A percentile compares a stretch with the other conserved stretches of the same genome.
These are phyloP conservation scores for Sebastes umbrosus DNA, from an alignment of 2,797 vertebrate species.

Conservation along the genomic window DNA sequence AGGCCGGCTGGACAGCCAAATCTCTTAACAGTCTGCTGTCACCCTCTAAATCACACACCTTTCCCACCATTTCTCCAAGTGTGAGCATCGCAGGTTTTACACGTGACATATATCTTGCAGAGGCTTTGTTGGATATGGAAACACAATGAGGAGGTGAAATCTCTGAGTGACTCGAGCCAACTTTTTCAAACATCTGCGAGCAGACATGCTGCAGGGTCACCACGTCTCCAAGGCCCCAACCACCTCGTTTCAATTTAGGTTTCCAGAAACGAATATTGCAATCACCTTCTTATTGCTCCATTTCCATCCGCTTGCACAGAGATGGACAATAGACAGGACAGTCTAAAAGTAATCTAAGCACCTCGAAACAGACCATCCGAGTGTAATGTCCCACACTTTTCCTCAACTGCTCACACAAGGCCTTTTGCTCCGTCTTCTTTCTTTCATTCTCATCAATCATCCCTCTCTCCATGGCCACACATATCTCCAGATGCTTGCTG, in stretches of 20 bases:
- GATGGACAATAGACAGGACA: conserved; percentile 49
- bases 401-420: conserved; percentile 19
- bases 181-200: conserved; percentile 53
- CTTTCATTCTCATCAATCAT: conserved; percentile 57
- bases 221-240: conserved; percentile 51
- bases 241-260: conserved; percentile 68
- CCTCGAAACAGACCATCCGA: conserved; percentile 56
- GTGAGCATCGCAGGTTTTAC: conserved; percentile 50
- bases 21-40: conserved; percentile 63
- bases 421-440: conserved; percentile 14
- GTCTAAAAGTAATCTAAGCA: conserved; percentile 47
- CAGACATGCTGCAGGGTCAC: conserved; percentile 55
- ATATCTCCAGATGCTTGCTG: conserved; percentile 73
- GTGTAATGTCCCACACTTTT: conserved; percentile 23
- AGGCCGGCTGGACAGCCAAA: conserved; percentile 63
- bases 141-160: conserved; percentile 34
- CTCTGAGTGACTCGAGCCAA: conserved; percentile 37
- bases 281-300: conserved; percentile 64
- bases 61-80: conserved; percentile 52
- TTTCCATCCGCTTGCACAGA: conserved; percentile 49
- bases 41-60: conserved; percentile 79
- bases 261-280: conserved; percentile 66
- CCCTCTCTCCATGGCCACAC: conserved; percentile 50
- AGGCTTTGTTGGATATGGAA: conserved; percentile 36
- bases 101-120: conserved; percentile 56